Evolutionary conservation across 1,140 invertebrate genomes (phyloP), one percentile per base, ranked within the genome.

Genomic region (Rhagoletis pomonella): DNA sequence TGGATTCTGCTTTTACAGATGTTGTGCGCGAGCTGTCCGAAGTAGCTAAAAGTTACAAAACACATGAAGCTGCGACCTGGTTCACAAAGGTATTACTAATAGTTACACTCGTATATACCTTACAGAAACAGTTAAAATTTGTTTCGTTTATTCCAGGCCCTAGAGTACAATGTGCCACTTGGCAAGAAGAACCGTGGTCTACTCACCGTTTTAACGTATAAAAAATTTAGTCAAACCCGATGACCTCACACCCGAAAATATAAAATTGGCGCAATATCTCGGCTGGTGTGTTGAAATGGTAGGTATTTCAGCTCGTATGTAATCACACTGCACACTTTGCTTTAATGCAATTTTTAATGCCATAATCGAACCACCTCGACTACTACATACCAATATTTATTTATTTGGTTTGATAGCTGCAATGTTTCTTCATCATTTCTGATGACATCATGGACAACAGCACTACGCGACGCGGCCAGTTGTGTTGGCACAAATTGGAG

Each of bases 381-480:
- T 55, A 6, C 4, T 1, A 55, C 9, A 55, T 55, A 9, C 9
- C 4, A 9, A 55, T 55, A 55, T 55, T 0, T 55, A 55, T 4
- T 55, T 55, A 9, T 55, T 55, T 55, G 50, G 17, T 47, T 29
- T 95, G 6, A 17, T 91, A 97, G 96, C 93, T 96, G 77, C 98
- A 99, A 94, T 96, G 97, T n/a, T 97, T 96, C 91, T 97, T 98
- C 88, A 92, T 99, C 4, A 94, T 99, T 0, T 91, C 95, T 9
- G 98, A 99, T 93, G 99, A 99, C 93, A 96, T 99, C 17, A 98
- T 99, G 96, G 98, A 99, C 93, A 93, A 95, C 29, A 96, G 97
- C 29, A 94, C 95, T 87, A 96, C 95, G 55, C 94, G 99, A 19
- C 95, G 98, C 87, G 97, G 98, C 42, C 95, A 96, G 88, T 96